Evolutionary conservation across 2,888 invertebrate species (phyloP).

Genomic region (Lasius fuliginosus): DNA sequence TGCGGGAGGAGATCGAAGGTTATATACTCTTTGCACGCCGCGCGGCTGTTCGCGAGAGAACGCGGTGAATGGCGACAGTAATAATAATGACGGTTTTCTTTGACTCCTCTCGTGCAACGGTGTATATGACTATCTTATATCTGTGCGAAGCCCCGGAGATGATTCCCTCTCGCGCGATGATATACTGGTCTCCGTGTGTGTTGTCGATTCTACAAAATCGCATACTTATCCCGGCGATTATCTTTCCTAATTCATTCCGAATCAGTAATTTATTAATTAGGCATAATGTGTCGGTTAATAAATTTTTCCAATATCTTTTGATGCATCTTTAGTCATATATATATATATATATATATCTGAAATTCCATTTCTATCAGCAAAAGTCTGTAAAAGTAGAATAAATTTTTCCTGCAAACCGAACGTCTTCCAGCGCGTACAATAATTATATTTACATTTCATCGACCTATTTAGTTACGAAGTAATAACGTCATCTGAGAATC

Average conservation of each 20-base stretch:
- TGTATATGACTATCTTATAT: conserved; percentile 16
- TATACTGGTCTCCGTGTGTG: not conserved
- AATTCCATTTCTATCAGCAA: too few relatives aligned
- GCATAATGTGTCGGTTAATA: not conserved
- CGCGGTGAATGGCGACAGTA: conserved; percentile 64
- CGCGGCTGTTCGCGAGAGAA: conserved; percentile 16
- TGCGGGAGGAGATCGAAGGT: conserved; percentile 62
- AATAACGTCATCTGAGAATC: not conserved
- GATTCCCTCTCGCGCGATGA: not conserved
- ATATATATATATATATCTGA: not conserved
- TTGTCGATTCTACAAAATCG: conserved; percentile 13
- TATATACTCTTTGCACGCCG: conserved; percentile 18
- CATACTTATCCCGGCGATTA: not conserved
- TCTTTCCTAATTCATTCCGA: not conserved
- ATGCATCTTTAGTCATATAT: not conserved
- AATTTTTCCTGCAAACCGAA: conserved; percentile 3
- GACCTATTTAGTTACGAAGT: conserved; percentile 32
- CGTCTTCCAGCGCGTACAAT: conserved; percentile 27
- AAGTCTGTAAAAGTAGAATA: not conserved
- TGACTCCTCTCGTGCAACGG: conserved; percentile 4
- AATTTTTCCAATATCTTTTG: not conserved
- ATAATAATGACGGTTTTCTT: conserved; percentile 56
- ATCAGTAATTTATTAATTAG: not conserved
- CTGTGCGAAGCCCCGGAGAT: not conserved
- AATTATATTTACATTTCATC: conserved; percentile 23